A percentile compares a stretch with the other conserved stretches of the same genome.
Evolutionary conservation across 2,888 invertebrate genomes (phyloP).

Genomic region (Argyra leucocephala): DNA sequence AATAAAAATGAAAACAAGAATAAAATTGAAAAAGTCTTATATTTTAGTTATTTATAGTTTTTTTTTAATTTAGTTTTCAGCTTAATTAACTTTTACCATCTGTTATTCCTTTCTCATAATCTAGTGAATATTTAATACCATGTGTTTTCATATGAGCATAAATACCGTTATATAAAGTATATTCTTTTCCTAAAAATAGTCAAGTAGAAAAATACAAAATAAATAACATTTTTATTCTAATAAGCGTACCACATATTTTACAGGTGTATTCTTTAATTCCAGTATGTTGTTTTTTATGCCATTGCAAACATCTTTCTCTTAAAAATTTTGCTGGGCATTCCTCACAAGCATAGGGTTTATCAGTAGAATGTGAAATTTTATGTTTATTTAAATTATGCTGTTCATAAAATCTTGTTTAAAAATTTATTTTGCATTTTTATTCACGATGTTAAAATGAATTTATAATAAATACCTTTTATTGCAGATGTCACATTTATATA

Average conservation of each 20-base stretch:
- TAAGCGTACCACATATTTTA: slow-evolving; percentile 9
- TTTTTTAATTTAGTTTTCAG: too few species aligned
- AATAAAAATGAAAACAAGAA: too few species aligned
- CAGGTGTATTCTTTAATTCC: background rate
- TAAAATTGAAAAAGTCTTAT: too few species aligned
- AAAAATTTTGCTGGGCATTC: slow-evolving; percentile 8
- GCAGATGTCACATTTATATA: slow-evolving; percentile 8
- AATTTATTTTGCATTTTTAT: background rate
- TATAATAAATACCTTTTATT: background rate
- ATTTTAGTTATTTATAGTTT: too few species aligned
- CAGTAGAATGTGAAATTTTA: background rate
- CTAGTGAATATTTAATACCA: slow-evolving; percentile 9
- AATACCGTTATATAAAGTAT: slow-evolving; percentile 9
- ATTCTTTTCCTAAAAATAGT: background rate
- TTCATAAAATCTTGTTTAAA: background rate
- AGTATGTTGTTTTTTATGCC: slow-evolving; percentile 4
- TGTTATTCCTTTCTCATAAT: slow-evolving; percentile 1
- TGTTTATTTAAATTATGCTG: background rate
- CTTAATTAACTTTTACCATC: background rate
- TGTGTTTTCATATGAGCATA: slow-evolving; percentile 11
- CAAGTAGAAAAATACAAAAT: background rate
- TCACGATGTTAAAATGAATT: background rate
- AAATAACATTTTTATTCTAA: background rate
- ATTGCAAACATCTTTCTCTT: slow-evolving; percentile 2
- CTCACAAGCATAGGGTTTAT: slow-evolving; percentile 7